Evolutionary conservation across 2,113 vertebrate species (phyloP).

Genomic region (Archocentrus centrarchus): DNA sequence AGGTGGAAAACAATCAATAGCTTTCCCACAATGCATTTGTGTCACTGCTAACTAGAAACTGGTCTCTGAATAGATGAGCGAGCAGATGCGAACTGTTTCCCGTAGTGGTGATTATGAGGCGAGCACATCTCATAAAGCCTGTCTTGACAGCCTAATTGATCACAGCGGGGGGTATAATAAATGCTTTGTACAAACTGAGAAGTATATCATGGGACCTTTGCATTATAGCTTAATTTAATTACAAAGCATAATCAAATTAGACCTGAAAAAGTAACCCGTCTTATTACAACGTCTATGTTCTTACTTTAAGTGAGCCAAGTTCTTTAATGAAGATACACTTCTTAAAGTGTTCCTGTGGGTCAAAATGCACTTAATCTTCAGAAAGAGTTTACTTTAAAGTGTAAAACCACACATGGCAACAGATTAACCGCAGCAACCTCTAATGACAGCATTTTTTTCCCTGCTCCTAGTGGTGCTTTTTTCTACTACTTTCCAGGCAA

Average conservation of each 20-base stretch:
- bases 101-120: slow-evolving; percentile 68
- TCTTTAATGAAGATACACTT: slow-evolving; percentile 38
- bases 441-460: not conserved
- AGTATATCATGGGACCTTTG: slow-evolving; percentile 64
- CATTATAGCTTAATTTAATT: slow-evolving; percentile 74
- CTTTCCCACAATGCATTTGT: slow-evolving; percentile 55
- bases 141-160: slow-evolving; percentile 79
- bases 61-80: slow-evolving; percentile 51
- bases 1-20: slow-evolving; percentile 66
- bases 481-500: not conserved
- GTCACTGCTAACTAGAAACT: slow-evolving; percentile 61
- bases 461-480: not conserved
- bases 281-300: slow-evolving; percentile 35
- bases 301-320: slow-evolving; percentile 29
- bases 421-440: not conserved
- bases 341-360: slow-evolving; percentile 1
- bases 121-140: slow-evolving; percentile 73
- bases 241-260: slow-evolving; percentile 69
- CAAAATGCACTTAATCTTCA: slow-evolving; percentile 18
- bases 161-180: slow-evolving; percentile 73
- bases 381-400: slow-evolving; percentile 2
- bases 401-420: not conserved
- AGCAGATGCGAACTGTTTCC: slow-evolving; percentile 59
- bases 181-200: slow-evolving; percentile 58
- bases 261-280: slow-evolving; percentile 53